Base-by-base conservation (phyloP, 2,888 invertebrate species). In the Steinernema carpocapsae region DNA sequence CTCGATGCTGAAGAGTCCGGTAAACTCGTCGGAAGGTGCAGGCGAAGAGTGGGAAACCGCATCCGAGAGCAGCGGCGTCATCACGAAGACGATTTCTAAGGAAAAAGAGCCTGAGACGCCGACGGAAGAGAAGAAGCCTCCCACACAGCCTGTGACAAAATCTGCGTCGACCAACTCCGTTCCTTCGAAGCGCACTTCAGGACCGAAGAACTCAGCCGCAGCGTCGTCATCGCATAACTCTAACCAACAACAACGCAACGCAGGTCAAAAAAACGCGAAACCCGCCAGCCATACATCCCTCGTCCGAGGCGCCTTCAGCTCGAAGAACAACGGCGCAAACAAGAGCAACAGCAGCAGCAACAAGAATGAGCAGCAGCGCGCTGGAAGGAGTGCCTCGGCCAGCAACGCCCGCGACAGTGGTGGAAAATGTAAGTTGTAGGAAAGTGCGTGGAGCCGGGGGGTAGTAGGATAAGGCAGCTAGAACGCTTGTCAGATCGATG, bases 11-110 rank as follows among this genome's bases (percentile, higher is more conserved):
- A 82, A 82, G 72, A 78, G 78, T 52, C 82, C 82, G 10, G 81
- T 78, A 7, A 77, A 64, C 17, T 78, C 79, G 19, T 78, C 76
- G n/a, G 80, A 81, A 48, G 56, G 46, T n/a, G 82, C 77, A 6
- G 86, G 89, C 86, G 88, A 88, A 77, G 90, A 92, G 85, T 93
- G 93, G 92, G 93, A 93, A 88, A 93, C 93, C 1, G 90, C 90
- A 22, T 93, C 93, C 7, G 94, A 94, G 88, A 93, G 93, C 89
- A 93, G 93, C 88, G 93, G 89, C 82, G 84, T 88, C 64, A 56
- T 56, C 56, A 24, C 56, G 24, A 46, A 70, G 48, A 24, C 22
- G 2, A 26, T 10, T 7, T 12, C 24, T 3, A 56, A 48, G 43
- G 73, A 73, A 72, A 45, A 45, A 42, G 59, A 26, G 29, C 17